Conservation (phyloP, 2,113 vertebrate species). For the Castor canadensis region DNA sequence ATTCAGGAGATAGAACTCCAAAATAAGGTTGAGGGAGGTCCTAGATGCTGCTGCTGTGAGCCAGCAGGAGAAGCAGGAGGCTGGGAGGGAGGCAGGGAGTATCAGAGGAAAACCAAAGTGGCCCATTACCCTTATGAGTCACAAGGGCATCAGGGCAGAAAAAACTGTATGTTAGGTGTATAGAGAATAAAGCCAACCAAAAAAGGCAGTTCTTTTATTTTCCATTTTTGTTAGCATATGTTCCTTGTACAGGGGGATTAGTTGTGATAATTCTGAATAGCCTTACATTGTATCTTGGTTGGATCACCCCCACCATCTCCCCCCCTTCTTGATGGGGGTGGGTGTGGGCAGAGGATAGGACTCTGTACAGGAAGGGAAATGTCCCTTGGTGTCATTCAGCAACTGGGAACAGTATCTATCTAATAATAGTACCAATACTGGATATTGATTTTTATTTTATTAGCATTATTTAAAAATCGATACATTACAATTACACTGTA, state of each 20-base stretch:
- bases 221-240: too few relatives aligned
- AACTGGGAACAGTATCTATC: not conserved
- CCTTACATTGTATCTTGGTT: too few relatives aligned
- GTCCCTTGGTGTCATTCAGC: not conserved
- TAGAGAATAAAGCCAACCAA: not conserved
- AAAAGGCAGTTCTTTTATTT: not conserved
- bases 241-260: too few relatives aligned
- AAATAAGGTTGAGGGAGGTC: not conserved
- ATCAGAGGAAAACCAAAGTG: not conserved
- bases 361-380: not conserved
- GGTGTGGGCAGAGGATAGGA: not conserved
- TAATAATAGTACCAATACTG: not conserved
- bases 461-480: too few relatives aligned
- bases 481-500: too few relatives aligned
- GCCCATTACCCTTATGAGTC: not conserved
- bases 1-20: not conserved
- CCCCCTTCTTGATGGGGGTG: too few relatives aligned
- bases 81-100: not conserved
- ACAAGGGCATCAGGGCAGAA: not conserved
- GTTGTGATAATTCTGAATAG: too few relatives aligned
- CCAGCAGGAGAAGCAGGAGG: not conserved
- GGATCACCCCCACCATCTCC: too few relatives aligned
- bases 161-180: not conserved
- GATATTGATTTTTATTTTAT: not conserved
- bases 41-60: fast-evolving